Base-by-base conservation (phyloP, 2,797 vertebrate species). In the Amblyraja radiata region DNA sequence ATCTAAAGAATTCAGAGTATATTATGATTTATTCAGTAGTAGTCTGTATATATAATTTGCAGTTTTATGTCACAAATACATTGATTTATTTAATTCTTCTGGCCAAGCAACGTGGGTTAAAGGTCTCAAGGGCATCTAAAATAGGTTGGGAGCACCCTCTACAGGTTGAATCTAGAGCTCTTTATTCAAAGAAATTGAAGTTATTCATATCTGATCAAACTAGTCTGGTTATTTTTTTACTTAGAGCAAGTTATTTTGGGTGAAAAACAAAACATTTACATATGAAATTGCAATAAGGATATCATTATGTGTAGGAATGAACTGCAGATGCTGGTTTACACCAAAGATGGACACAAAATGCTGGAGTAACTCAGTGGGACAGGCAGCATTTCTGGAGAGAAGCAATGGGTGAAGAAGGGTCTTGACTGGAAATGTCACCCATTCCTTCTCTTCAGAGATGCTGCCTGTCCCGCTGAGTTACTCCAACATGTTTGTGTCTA, bases 61-160 rank as follows among this genome's bases (percentile, higher is more conserved):
- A 36, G 71, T 92, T 91, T 91, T 39, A 74, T 74, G 36, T 91
- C 28, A 6, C 76, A 76, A 58, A 92, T 23, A 21, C 23, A 73
- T 13, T 74, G 21, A 73, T 90, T 39, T 73, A 90, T 71, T 90
- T 90, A 21, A 71, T 71, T 71, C 9, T 10, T 90, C 25, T 28
- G 39, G 21, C 46, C 39, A 54, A 25, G 14, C 71, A 73, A 21
- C 5, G 0, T 76, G 25, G 39, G 5, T 92, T 58, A 92, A 92
- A 39, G 46, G 39, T 74, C 90, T 76, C 39, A 74, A 54, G 71
- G 73, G 21, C 68, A 46, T 92, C 68, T 71, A 92, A 92, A 76
- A 25, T 76, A 76, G 73, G 71, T 58, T 68, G 68, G 90, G 68
- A 92, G 90, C 90, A 92, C 90, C 90, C 90, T 76, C 90, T 92